Evolutionary conservation across 2,888 invertebrate genomes (phyloP).

Genomic region (Oeneis ivallda): DNA sequence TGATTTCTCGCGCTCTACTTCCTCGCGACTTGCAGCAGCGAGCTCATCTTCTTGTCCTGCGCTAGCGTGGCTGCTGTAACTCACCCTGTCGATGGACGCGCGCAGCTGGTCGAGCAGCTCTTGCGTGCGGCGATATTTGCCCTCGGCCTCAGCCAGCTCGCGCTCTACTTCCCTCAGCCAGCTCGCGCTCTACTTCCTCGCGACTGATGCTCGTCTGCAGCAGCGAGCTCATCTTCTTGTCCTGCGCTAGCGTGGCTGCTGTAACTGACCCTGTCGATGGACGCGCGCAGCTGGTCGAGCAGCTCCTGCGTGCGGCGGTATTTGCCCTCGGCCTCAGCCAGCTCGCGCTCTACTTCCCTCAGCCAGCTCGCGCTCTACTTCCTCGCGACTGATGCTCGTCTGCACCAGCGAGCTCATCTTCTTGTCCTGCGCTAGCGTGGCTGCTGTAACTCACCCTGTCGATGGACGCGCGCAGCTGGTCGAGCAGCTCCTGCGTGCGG

Average conservation of each 20-base stretch:
- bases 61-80: neutral
- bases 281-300: slow-evolving; percentile 41
- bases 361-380: neutral
- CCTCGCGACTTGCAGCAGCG: too few relatives aligned
- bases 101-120: slow-evolving; percentile 50
- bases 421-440: too few relatives aligned
- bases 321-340: neutral
- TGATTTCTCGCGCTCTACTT: slow-evolving; percentile 20
- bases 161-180: slow-evolving; percentile 3
- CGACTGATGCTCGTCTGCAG: too few relatives aligned
- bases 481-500: slow-evolving; percentile 48
- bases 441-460: too few relatives aligned
- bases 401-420: too few relatives aligned
- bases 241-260: too few relatives aligned
- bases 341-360: slow-evolving; percentile 9
- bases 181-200: neutral
- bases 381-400: too few relatives aligned
- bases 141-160: neutral
- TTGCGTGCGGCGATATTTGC: slow-evolving; percentile 40
- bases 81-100: slow-evolving; percentile 63
- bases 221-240: too few relatives aligned
- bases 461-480: slow-evolving; percentile 18
- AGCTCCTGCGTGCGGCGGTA: slow-evolving; percentile 42
- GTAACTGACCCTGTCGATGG: too few relatives aligned
- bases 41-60: too few relatives aligned